A percentile compares a stretch with the other conserved stretches of the same genome.
phyloP scores from a whole-genome alignment of 2,113 vertebrate species.

The Phaethornis superciliosus region DNA sequence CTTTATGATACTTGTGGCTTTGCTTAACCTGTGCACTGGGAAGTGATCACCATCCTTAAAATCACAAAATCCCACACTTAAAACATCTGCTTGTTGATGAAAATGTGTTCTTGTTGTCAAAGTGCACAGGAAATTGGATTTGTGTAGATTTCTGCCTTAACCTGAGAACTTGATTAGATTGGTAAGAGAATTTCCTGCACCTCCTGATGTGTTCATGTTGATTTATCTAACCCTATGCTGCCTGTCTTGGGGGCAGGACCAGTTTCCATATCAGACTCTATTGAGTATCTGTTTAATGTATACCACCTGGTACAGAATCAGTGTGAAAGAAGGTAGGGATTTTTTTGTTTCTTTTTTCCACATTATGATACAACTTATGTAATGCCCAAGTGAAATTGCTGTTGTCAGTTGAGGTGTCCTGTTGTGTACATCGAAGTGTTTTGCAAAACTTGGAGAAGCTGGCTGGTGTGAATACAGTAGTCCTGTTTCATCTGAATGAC shows the following conservation, averaged over 20 bases:
- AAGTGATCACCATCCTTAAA: not conserved
- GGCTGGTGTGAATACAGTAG: not conserved
- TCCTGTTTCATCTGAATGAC: not conserved
- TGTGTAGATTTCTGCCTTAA: not conserved
- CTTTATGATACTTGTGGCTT: not conserved
- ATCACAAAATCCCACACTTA: not conserved
- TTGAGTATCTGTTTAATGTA: not conserved
- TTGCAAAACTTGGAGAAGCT: not conserved
- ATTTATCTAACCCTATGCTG: not conserved
- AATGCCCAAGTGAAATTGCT: not conserved
- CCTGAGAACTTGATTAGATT: not conserved
- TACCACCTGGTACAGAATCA: accelerated
- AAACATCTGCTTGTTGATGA: not conserved
- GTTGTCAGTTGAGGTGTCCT: not conserved
- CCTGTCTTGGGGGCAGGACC: not conserved
- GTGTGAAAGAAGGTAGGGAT: not conserved
- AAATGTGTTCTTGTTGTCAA: not conserved
- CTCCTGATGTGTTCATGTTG: not conserved
- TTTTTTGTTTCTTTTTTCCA: not conserved
- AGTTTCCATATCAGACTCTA: not conserved
- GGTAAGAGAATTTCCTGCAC: not conserved
- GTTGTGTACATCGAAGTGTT: slow-evolving; percentile 47
- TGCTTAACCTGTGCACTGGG: not conserved
- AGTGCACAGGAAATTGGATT: not conserved
- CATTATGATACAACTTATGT: not conserved